phyloP scores from a whole-genome alignment of 2,797 vertebrate species.

The Parauchenoglanis punctatus region DNA sequence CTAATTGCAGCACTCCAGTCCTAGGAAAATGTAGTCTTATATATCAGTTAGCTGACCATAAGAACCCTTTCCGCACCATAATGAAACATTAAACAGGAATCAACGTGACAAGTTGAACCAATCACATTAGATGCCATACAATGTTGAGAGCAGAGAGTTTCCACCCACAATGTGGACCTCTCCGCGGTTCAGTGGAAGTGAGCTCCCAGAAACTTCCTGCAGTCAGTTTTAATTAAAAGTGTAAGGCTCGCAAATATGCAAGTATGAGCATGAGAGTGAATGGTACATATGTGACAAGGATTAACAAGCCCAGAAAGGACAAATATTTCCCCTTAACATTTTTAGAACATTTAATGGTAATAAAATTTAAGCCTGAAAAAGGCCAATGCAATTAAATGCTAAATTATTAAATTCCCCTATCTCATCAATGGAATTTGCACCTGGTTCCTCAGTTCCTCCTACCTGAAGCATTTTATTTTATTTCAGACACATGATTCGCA shows the following conservation, averaged over 20 bases:
- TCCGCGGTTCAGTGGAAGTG: not conserved
- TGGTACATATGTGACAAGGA: not conserved
- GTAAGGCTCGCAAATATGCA: not conserved
- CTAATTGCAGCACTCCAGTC: not conserved
- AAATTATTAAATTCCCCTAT: constrained; percentile 1
- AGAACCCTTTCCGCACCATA: not conserved
- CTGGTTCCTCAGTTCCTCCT: not conserved
- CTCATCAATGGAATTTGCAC: constrained; percentile 10
- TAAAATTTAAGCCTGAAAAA: not conserved
- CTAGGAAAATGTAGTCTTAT: not conserved
- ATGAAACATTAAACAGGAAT: not conserved
- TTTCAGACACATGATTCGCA: constrained; percentile 29
- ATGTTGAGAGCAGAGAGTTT: not conserved
- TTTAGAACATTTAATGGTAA: not conserved
- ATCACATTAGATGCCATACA: not conserved
- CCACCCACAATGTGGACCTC: not conserved
- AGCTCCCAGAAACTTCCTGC: not conserved
- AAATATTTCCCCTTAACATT: not conserved
- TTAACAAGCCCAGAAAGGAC: not conserved
- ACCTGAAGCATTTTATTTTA: constrained; percentile 28
- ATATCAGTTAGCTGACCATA: not conserved
- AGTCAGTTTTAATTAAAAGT: not conserved
- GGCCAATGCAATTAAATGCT: not conserved
- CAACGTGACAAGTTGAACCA: not conserved
- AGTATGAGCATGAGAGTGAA: not conserved